Conservation (phyloP, 2,113 vertebrate genomes). For the Gymnorhina tibicen region DNA sequence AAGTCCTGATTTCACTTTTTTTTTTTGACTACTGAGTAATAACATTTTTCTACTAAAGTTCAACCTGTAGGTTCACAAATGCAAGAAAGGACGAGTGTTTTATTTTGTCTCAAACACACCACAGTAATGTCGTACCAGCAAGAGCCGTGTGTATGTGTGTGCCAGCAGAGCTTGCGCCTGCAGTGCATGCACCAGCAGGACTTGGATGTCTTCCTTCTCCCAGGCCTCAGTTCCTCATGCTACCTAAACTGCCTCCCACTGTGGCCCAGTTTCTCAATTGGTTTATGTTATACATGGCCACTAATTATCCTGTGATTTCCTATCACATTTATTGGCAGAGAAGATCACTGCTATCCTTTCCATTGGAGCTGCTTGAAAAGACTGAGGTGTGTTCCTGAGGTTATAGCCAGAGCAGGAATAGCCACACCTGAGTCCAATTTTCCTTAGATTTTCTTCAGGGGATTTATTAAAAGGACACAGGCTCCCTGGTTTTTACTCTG, state of each 20-base stretch:
- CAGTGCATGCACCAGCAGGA: not conserved
- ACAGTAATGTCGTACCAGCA: rapidly evolving
- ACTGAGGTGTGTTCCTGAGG: not conserved
- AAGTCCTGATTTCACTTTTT: not conserved
- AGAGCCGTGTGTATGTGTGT: rapidly evolving
- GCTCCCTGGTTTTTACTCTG: not conserved
- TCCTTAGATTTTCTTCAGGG: not conserved
- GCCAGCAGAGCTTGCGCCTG: not conserved
- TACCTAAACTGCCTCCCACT: not conserved
- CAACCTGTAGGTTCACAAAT: not conserved
- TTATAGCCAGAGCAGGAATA: not conserved
- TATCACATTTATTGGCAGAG: not conserved
- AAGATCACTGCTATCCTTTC: not conserved
- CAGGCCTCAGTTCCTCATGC: not conserved
- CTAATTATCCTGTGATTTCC: not conserved
- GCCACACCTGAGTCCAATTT: not conserved
- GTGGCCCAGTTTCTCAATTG: not conserved
- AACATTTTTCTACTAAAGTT: not conserved
- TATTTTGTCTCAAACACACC: not conserved
- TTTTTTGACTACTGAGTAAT: not conserved
- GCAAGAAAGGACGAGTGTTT: not conserved
- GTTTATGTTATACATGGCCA: not conserved
- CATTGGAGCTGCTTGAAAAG: not conserved
- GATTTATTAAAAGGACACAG: not conserved
- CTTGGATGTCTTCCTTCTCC: not conserved